Evolutionary conservation across 2,797 vertebrate genomes (phyloP).

Genomic region (Gymnopithys bicolor): DNA sequence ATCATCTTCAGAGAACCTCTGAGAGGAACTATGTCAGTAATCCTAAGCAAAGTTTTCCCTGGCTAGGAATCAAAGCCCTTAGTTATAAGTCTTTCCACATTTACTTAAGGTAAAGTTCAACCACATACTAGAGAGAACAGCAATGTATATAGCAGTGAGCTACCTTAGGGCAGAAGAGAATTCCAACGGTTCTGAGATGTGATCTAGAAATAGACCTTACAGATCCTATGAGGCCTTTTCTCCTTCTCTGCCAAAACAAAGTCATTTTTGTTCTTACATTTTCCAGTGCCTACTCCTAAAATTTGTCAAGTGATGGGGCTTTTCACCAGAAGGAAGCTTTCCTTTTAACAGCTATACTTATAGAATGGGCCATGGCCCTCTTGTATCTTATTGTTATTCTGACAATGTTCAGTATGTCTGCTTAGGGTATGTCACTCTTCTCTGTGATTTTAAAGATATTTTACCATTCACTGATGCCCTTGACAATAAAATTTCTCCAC

Average conservation of each 20-base stretch:
- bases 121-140: neutral
- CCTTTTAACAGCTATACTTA: neutral
- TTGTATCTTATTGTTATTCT: constrained; percentile 37
- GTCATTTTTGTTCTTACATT: neutral
- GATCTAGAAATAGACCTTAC: neutral
- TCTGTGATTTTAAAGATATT: constrained; percentile 44
- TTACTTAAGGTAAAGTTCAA: neutral
- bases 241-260: neutral
- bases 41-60: neutral
- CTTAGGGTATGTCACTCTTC: constrained; percentile 12
- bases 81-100: neutral
- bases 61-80: neutral
- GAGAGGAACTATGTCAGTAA: neutral
- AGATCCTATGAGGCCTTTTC: neutral
- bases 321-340: neutral
- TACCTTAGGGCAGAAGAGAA: neutral
- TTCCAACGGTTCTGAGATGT: neutral
- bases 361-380: neutral
- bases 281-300: neutral
- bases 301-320: neutral
- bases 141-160: rapidly evolving
- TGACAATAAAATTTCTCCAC: constrained; percentile 22
- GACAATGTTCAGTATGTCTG: constrained; percentile 11
- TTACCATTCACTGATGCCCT: constrained; percentile 30
- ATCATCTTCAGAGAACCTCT: neutral